These are phyloP conservation scores for Urocitellus parryii DNA, from an alignment of 2,113 vertebrate species.

Conservation along the genomic window DNA sequence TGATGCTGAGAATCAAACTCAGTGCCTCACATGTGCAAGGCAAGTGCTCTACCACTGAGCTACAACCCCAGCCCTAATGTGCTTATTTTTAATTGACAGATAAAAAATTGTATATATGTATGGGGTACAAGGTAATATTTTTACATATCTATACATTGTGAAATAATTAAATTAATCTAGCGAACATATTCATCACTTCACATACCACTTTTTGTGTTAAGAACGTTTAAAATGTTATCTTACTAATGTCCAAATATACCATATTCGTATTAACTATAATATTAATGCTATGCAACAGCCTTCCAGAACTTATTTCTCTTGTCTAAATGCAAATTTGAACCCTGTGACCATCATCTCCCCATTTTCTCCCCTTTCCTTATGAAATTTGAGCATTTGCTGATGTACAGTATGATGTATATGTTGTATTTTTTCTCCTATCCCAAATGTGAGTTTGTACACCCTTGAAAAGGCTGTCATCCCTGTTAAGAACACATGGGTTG, in stretches of 20 bases:
- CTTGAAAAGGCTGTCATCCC: not conserved
- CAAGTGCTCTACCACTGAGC: no score
- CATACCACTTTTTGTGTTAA: not conserved
- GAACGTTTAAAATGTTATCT: not conserved
- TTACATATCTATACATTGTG: not conserved
- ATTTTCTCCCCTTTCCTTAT: not conserved
- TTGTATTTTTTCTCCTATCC: not conserved
- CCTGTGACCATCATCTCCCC: not conserved
- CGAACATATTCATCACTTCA: not conserved
- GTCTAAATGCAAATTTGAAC: not conserved
- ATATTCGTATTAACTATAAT: not conserved
- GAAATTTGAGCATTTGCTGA: conserved; percentile 20
- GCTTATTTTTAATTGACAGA: not conserved
- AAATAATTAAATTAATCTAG: not conserved
- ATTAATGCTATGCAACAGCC: not conserved
- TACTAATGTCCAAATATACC: not conserved
- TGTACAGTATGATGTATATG: not conserved
- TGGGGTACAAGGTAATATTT: not conserved
- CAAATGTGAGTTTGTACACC: not conserved
- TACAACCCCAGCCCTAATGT: no score
- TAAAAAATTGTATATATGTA: not conserved
- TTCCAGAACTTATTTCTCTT: not conserved
- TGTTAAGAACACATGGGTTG: not conserved
- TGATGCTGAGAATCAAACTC: no score
- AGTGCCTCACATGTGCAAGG: no score